Conservation (phyloP, 2,888 invertebrate genomes). For the Rutpela maculata region DNA sequence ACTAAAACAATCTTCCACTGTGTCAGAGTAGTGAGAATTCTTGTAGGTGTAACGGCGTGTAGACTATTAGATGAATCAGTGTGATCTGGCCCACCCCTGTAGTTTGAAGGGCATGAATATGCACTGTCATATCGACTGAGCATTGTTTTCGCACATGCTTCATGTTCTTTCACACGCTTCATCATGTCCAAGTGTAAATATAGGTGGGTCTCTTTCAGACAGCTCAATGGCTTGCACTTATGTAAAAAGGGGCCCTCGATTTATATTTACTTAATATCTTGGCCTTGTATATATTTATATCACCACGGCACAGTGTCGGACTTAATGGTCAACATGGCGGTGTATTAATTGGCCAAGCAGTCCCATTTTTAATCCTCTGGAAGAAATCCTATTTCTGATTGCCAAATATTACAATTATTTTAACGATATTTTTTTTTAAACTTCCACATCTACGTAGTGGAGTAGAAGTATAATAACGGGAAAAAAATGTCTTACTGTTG, state of each 20-base stretch:
- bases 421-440: too few relatives aligned
- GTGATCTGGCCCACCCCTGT: constrained; percentile 57
- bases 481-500: too few relatives aligned
- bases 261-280: constrained; percentile 55
- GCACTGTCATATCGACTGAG: constrained; percentile 61
- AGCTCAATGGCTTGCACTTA: constrained; percentile 63
- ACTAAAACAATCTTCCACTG: constrained; percentile 22
- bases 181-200: constrained; percentile 65
- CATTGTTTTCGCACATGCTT: constrained; percentile 67
- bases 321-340: not conserved
- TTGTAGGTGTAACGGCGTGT: constrained; percentile 46
- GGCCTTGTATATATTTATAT: constrained; percentile 52
- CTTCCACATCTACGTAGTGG: too few relatives aligned
- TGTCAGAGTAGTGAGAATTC: constrained; percentile 26
- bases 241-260: constrained; percentile 56
- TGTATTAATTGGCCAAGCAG: too few relatives aligned
- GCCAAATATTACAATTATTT: too few relatives aligned
- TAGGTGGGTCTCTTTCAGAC: constrained; percentile 67
- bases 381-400: too few relatives aligned
- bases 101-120: constrained; percentile 57
- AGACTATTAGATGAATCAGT: constrained; percentile 53
- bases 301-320: not conserved
- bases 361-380: too few relatives aligned
- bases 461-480: too few relatives aligned
- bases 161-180: constrained; percentile 66